Percentiles rank a stretch among this genome's conserved stretches.
Conservation (phyloP, 2,888 invertebrate species). For the Nomada fucata region DNA sequence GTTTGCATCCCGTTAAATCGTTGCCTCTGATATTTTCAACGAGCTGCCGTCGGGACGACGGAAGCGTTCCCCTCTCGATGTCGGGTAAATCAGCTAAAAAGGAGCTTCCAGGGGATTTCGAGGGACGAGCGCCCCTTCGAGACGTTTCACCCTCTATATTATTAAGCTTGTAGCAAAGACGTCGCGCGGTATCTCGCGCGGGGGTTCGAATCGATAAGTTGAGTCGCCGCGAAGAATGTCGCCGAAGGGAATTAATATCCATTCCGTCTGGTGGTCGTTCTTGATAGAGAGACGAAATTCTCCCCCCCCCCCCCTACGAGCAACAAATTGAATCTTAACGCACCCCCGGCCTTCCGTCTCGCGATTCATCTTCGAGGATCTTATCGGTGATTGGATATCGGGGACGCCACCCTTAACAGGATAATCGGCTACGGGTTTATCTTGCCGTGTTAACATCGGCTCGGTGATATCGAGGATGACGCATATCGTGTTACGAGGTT, state of each 20-base stretch:
- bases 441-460: background rate
- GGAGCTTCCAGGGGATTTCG: conserved; percentile 17
- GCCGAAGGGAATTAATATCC: conserved; percentile 59
- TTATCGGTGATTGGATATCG: conserved; percentile 4
- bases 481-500: too few species aligned
- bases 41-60: conserved; percentile 1
- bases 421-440: conserved; percentile 29
- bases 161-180: conserved; percentile 53
- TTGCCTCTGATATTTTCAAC: conserved; percentile 44
- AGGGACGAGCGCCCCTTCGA: conserved; percentile 43
- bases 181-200: conserved; percentile 25
- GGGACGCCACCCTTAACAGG: conserved; percentile 25
- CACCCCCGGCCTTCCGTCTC: conserved; percentile 24
- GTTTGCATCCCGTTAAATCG: conserved; percentile 58
- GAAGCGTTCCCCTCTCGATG: background rate
- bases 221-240: conserved; percentile 43
- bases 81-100: conserved; percentile 39
- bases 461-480: background rate
- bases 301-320: conserved; percentile 28
- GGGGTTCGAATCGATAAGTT: conserved; percentile 58
- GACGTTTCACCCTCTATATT: conserved; percentile 53
- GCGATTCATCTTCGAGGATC: conserved; percentile 23
- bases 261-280: conserved; percentile 54
- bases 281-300: conserved; percentile 33
- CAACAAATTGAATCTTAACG: conserved; percentile 68